phyloP scores from a whole-genome alignment of 2,113 vertebrate species.

The Coturnix japonica region DNA sequence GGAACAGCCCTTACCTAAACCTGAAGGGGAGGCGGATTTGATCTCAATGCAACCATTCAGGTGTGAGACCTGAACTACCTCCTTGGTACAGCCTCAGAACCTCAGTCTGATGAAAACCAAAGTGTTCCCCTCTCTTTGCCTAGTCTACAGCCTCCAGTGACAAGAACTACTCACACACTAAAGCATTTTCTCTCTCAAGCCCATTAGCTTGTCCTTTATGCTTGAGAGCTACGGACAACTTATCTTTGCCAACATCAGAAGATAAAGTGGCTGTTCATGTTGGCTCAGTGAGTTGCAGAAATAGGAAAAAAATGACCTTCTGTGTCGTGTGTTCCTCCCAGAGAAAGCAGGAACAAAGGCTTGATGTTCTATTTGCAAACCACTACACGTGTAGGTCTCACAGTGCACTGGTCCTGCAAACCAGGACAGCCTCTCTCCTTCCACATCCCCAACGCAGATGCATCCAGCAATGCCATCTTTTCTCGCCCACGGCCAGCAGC shows the following conservation, averaged over 20 bases:
- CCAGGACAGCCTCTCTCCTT: neutral
- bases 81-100: neutral
- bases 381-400: neutral
- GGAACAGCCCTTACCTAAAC: neutral
- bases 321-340: neutral
- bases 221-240: accelerated
- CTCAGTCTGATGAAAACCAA: neutral
- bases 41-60: neutral
- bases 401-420: neutral
- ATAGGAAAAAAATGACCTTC: neutral
- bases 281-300: neutral
- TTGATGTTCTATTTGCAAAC: neutral
- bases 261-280: neutral
- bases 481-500: neutral
- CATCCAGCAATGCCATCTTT: neutral
- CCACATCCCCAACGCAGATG: neutral
- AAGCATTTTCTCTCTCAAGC: neutral
- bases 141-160: neutral
- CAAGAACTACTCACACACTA: accelerated
- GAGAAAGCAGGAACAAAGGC: neutral
- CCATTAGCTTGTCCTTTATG: neutral
- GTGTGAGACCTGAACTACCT: neutral
- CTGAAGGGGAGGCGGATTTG: neutral
- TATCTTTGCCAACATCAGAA: neutral
- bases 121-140: neutral